phyloP scores from a whole-genome alignment of 2,113 vertebrate genomes.

The Noturus placidus region DNA sequence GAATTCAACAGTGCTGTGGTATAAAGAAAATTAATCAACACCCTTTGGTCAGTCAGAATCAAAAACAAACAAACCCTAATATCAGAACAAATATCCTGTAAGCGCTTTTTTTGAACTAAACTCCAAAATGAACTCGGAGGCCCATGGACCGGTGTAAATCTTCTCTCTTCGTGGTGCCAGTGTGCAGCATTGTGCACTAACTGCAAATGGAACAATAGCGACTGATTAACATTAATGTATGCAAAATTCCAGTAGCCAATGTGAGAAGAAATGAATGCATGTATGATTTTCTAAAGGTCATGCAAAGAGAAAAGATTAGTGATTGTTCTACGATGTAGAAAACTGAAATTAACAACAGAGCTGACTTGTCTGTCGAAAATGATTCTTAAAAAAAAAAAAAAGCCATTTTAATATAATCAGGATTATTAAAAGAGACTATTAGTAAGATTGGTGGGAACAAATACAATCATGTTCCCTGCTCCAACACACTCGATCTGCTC shows the following conservation, averaged over 20 bases:
- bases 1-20: no score
- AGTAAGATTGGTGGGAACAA: not conserved
- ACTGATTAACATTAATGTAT: not conserved
- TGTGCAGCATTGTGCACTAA: not conserved
- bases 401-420: no score
- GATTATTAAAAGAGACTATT: not conserved
- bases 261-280: not conserved
- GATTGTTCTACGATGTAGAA: not conserved
- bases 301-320: not conserved
- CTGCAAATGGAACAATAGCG: not conserved
- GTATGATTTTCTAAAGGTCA: not conserved
- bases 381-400: no score
- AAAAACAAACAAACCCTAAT: not conserved
- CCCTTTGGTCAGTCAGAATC: not conserved
- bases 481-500: not conserved
- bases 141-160: not conserved
- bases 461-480: not conserved
- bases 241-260: not conserved
- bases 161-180: not conserved
- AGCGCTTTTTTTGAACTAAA: not conserved
- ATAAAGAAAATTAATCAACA: no score
- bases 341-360: not conserved
- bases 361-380: not conserved
- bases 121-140: not conserved
- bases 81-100: not conserved